Base-by-base conservation (phyloP, 2,797 vertebrate species). In the Labeo calbasu region DNA sequence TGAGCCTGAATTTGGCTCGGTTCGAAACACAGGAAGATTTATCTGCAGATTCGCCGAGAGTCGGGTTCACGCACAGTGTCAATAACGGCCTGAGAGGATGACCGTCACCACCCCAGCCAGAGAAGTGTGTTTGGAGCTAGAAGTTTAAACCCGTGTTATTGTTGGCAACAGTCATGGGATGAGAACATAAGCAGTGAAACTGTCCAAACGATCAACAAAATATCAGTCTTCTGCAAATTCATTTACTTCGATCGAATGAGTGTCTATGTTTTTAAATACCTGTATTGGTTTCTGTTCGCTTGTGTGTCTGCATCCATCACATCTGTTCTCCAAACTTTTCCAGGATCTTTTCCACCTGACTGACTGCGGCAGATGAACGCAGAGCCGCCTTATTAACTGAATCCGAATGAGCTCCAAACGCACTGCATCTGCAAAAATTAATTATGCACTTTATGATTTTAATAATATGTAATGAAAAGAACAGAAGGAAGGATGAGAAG, bases 381-480 rank as follows among this genome's bases (percentile, higher is more conserved):
- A 78, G 40, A 84, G 61, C 48, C 46, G 69, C 61, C 71, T 55
- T 75, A 77, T 78, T 86, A 84, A 88, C 82, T 72, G 80, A 83
- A 61, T 84, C 72, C n/a, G n/a, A 86, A 89, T 86, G 50, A 87
- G 70, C 84, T 85, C 66, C 51, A 88, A 88, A 88, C 87, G 87
- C 83, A 89, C 91, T 90, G 90, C 93, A 91, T 92, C 86, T 89
- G 92, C 93, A 91, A 82, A 93, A 93, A 94, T 93, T 92, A 94
- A 92, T 91, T 89, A 94, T 95, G 91, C 89, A 86, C 92, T 94
- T 94, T 93, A 93, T 92, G 89, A 87, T 90, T 87, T 90, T 85
- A 86, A 93, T 91, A 90, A 93, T 91, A 89, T 86, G 89, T 90
- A 92, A 85, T 82, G 86, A 91, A 92, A 88, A 69, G 87, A 89